Conservation (phyloP, 2,113 vertebrate species). For the Pedetes capensis region DNA sequence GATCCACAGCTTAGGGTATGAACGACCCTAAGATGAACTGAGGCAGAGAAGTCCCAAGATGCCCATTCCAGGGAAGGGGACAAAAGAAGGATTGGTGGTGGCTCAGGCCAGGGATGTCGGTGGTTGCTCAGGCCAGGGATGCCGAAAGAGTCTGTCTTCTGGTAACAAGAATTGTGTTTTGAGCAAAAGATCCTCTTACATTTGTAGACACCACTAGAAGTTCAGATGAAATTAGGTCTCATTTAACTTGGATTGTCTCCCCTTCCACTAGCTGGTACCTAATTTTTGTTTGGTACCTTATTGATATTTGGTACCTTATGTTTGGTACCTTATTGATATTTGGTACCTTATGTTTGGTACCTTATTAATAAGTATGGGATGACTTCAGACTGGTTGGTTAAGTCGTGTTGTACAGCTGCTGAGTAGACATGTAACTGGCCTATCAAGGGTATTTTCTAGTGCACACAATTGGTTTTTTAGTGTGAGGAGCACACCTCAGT, state of each 20-base stretch:
- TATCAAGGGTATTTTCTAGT: background rate
- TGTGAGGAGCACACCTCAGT: background rate
- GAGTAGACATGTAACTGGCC: background rate
- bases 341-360: constrained; percentile 77
- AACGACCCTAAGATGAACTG: background rate
- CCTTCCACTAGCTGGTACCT: constrained; percentile 66
- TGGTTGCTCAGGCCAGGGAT: background rate
- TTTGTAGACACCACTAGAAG: constrained; percentile 65
- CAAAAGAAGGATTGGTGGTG: background rate
- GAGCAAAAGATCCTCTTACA: constrained; percentile 49
- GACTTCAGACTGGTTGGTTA: constrained; percentile 36
- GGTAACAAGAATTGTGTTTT: background rate
- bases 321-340: too few species aligned
- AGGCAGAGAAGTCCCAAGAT: background rate
- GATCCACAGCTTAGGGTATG: background rate
- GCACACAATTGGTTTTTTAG: background rate
- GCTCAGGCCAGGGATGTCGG: background rate
- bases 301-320: too few species aligned
- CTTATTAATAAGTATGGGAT: constrained; percentile 60
- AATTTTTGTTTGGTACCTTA: too few species aligned
- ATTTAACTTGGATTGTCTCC: constrained; percentile 76
- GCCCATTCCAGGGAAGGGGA: background rate
- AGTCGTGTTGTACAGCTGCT: constrained; percentile 52
- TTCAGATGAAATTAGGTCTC: constrained; percentile 67
- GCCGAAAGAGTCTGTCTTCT: constrained; percentile 66